phyloP scores from a whole-genome alignment of 2,888 invertebrate species.

The Eupithecia pulchellata region DNA sequence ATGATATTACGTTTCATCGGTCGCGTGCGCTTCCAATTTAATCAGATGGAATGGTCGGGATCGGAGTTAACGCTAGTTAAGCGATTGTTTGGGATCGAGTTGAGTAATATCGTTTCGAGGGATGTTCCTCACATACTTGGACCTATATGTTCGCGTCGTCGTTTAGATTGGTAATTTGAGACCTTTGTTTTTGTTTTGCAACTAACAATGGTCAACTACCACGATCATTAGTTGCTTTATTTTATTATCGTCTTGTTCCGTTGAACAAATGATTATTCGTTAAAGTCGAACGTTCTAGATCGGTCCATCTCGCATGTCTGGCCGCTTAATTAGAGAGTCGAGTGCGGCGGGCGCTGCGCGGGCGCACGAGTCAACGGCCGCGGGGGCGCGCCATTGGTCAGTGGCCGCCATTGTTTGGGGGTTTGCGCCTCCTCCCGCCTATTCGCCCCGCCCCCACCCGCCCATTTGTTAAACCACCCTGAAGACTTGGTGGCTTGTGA shows the following conservation, averaged over 20 bases:
- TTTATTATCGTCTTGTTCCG: neutral
- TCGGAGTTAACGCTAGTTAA: slow-evolving; percentile 20
- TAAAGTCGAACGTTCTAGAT: slow-evolving; percentile 17
- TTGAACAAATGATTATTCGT: neutral
- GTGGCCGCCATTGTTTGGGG: slow-evolving; percentile 67
- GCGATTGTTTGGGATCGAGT: slow-evolving; percentile 21
- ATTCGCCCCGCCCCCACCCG: slow-evolving; percentile 35
- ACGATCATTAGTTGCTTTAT: neutral
- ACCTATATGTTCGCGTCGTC: neutral
- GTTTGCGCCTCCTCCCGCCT: slow-evolving; percentile 40
- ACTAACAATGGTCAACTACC: neutral
- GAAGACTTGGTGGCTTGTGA: neutral
- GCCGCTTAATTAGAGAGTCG: slow-evolving; percentile 39
- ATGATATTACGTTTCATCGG: slow-evolving; percentile 38
- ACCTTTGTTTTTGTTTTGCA: neutral
- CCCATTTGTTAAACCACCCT: slow-evolving; percentile 43
- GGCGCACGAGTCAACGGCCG: slow-evolving; percentile 81
- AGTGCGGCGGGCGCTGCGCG: slow-evolving; percentile 53
- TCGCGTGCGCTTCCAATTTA: slow-evolving; percentile 34
- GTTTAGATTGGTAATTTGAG: neutral
- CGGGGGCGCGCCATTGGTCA: slow-evolving; percentile 78
- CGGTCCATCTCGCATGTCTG: slow-evolving; percentile 21
- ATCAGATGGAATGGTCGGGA: slow-evolving; percentile 26
- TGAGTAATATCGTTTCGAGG: slow-evolving; percentile 9
- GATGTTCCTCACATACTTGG: slow-evolving; percentile 1